phyloP scores from a whole-genome alignment of 2,888 invertebrate species.

The Caenorhabditis zanzibari region DNA sequence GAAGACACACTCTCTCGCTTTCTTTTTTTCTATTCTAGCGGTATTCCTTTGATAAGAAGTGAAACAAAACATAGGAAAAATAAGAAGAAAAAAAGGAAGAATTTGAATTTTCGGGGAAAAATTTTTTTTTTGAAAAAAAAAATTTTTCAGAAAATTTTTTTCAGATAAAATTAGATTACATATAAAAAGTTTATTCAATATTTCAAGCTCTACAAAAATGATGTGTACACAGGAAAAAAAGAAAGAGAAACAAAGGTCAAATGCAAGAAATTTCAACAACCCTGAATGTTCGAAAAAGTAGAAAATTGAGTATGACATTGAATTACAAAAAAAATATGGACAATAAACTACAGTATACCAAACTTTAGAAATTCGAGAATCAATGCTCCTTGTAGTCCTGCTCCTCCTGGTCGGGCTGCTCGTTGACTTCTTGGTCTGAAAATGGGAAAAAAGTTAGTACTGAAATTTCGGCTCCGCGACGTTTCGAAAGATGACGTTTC shows the following conservation, averaged over 20 bases:
- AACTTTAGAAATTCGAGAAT: background rate
- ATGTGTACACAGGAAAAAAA: constrained; percentile 7
- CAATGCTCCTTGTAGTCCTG: constrained; percentile 79
- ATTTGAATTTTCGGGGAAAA: too few relatives aligned
- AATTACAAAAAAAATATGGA: constrained; percentile 4
- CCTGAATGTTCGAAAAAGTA: constrained; percentile 3
- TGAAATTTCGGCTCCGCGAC: background rate
- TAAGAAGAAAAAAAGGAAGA: too few relatives aligned
- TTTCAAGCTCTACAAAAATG: background rate
- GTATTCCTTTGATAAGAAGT: background rate
- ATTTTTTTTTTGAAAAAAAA: background rate
- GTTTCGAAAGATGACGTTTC: background rate
- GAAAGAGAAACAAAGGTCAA: constrained; percentile 1
- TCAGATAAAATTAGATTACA: too few relatives aligned
- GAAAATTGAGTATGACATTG: constrained; percentile 1
- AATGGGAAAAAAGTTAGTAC: constrained; percentile 6
- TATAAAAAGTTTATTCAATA: too few relatives aligned
- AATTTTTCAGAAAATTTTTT: background rate
- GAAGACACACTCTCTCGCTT: background rate
- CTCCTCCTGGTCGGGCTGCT: constrained; percentile 74
- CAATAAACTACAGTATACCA: background rate
- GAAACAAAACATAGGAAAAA: too few relatives aligned
- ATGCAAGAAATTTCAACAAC: constrained; percentile 16
- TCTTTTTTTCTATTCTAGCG: background rate
- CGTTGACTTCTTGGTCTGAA: constrained; percentile 74